Base-by-base conservation (phyloP, 2,113 vertebrate genomes). In the Brachyistius frenatus region DNA sequence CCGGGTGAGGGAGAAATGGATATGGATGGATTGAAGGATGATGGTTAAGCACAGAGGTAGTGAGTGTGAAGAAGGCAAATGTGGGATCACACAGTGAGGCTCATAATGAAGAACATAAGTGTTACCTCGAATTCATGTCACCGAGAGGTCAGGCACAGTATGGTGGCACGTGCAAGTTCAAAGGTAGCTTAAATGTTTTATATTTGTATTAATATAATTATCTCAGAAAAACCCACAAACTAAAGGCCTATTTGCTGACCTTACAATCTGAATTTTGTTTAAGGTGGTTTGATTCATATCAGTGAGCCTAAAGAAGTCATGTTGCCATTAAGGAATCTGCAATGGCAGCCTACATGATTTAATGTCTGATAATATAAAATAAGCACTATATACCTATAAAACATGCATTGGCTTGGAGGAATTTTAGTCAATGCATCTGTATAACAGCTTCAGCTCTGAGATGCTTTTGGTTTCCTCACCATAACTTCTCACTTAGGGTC, bases 1-100 rank as follows among this genome's bases (percentile, higher is more conserved):
- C 82, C 14, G 83, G 86, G 80, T 80, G 89, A 92, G 86, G 63
- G 68, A 74, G 87, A 73, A 81, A 89, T 82, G 69, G 91, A 89
- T 90, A 86, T 76, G 83, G 88, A 86, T 71, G 89, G 77, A 80
- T 87, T 73, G 80, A 77, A 64, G 60, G 73, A 80, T 73, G 88
- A 71, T 66, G 86, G 85, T 76, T 81, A 79, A 85, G 87, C 65
- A 70, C 63, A 77, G 85, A 86, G 80, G 77, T 85, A 78, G 83
- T n/a, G 62, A 84, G 77, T 66, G 61, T 50, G 78, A 70, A 80
- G 62, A 41, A 68, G 77, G 66, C 71, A 89, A 75, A 83, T 81
- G 53, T 81, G 74, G 69, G 63, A 73, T 86, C 88, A 86, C 79
- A 85, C 58, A 50, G 80, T 23, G 73, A 74, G 62, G 61, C 49